phyloP scores from a whole-genome alignment of 1,140 invertebrate genomes.

The Drosophila kohkoa region DNA sequence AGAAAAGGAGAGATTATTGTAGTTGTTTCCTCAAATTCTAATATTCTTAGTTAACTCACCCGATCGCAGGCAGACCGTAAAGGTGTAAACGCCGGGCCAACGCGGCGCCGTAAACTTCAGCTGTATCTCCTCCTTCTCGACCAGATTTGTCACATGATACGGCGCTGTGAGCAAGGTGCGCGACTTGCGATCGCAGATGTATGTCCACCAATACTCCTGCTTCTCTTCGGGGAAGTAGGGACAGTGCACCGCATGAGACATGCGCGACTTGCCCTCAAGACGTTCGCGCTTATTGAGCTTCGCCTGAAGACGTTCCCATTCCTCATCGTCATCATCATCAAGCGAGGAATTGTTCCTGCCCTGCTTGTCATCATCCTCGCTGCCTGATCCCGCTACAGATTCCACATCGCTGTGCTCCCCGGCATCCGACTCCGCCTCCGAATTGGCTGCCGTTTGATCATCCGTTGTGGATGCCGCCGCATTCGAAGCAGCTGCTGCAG shows the following conservation, averaged over 20 bases:
- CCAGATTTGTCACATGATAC: slow-evolving; percentile 94
- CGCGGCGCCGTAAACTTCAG: slow-evolving; percentile 97
- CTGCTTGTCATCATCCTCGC: slow-evolving; percentile 86
- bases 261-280: slow-evolving; percentile 96
- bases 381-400: slow-evolving; percentile 80
- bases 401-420: slow-evolving; percentile 86
- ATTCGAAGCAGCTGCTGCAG: slow-evolving; percentile 30
- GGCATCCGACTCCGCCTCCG: slow-evolving; percentile 73
- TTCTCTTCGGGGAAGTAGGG: slow-evolving; percentile 98
- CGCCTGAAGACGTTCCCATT: slow-evolving; percentile 92
- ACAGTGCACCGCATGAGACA: slow-evolving; percentile 98
- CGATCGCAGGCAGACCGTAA: slow-evolving; percentile 96
- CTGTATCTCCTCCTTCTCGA: slow-evolving; percentile 93
- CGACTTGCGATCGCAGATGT: slow-evolving; percentile 97
- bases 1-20: background rate
- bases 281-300: slow-evolving; percentile 93
- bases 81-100: slow-evolving; percentile 96
- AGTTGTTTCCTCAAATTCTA: no score
- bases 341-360: slow-evolving; percentile 87
- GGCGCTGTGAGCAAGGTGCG: slow-evolving; percentile 95
- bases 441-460: slow-evolving; percentile 68
- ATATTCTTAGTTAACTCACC: slow-evolving; percentile 74
- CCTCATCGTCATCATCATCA: slow-evolving; percentile 90
- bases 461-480: slow-evolving; percentile 56
- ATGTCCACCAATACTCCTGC: slow-evolving; percentile 99